Conservation (phyloP, 2,113 vertebrate genomes). For the Sclerurus mexicanus region DNA sequence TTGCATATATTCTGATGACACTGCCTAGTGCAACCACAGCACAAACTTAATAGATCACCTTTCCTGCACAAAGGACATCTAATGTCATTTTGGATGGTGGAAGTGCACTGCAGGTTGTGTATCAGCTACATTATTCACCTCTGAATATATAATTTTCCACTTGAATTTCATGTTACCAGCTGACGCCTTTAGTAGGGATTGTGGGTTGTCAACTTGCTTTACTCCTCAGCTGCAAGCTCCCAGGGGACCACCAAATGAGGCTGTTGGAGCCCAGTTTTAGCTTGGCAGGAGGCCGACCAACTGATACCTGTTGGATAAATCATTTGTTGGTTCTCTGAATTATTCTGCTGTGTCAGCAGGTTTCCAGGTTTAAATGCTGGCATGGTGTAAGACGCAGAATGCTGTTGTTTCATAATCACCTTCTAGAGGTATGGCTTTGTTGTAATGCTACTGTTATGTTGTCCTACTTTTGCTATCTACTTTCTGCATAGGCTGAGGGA, state of each 20-base stretch:
- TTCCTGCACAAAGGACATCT: not conserved
- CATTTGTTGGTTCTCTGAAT: not conserved
- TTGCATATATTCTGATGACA: not conserved
- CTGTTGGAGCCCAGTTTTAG: not conserved
- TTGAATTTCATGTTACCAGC: not conserved
- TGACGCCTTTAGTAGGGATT: not conserved
- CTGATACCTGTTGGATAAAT: not conserved
- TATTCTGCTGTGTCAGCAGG: constrained; percentile 14
- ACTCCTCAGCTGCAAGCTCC: not conserved
- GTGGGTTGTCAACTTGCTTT: not conserved
- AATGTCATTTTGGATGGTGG: not conserved
- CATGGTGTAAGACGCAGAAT: not conserved
- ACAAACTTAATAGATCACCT: not conserved
- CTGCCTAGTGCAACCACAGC: not conserved
- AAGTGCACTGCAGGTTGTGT: not conserved
- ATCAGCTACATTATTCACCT: not conserved
- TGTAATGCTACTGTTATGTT: constrained; percentile 13
- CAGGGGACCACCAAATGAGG: not conserved
- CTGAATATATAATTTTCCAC: not conserved
- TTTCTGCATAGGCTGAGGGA: constrained; percentile 12
- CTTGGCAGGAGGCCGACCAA: not conserved
- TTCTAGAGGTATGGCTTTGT: constrained; percentile 14
- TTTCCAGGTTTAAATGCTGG: constrained; percentile 17
- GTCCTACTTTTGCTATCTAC: constrained; percentile 47
- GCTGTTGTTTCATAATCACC: constrained; percentile 40